Conservation (phyloP, 1,140 invertebrate genomes). For the Diorhabda elongata region DNA sequence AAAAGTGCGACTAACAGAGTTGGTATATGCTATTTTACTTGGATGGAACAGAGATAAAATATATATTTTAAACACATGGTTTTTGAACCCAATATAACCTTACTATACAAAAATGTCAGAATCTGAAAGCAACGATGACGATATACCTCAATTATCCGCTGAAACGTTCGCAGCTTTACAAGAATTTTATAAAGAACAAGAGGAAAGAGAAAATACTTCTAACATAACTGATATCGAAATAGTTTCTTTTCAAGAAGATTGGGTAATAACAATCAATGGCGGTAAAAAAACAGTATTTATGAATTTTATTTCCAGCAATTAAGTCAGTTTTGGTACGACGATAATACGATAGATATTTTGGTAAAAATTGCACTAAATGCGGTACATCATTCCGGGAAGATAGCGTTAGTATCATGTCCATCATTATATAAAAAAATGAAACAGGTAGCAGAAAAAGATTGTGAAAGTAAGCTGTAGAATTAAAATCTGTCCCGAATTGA, state of each 20-base stretch:
- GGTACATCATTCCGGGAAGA: constrained; percentile 56
- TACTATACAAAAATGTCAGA: neutral
- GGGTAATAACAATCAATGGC: constrained; percentile 56
- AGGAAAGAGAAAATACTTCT: constrained; percentile 49
- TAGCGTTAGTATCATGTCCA: constrained; percentile 87
- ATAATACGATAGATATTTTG: constrained; percentile 66
- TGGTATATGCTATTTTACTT: too few relatives aligned
- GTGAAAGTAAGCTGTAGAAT: constrained; percentile 46
- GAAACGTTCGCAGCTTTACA: constrained; percentile 73
- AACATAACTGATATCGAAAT: constrained; percentile 45
- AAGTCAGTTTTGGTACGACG: constrained; percentile 95
- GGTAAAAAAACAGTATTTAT: too few relatives aligned
- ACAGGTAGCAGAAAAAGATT: constrained; percentile 47
- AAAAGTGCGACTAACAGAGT: too few relatives aligned
- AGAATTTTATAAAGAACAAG: constrained; percentile 77
- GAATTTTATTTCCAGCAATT: constrained; percentile 72
- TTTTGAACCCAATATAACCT: neutral
- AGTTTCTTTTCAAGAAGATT: constrained; percentile 72
- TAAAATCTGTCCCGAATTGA: neutral
- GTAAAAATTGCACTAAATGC: constrained; percentile 59
- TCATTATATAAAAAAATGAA: constrained; percentile 73
- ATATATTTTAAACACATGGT: too few relatives aligned
- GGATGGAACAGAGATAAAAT: too few relatives aligned
- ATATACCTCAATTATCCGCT: constrained; percentile 62
- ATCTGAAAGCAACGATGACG: constrained; percentile 50